Percentiles rank a stretch among this genome's conserved stretches.
phyloP scores from a whole-genome alignment of 1,140 invertebrate genomes.

The Bombus confusus region DNA sequence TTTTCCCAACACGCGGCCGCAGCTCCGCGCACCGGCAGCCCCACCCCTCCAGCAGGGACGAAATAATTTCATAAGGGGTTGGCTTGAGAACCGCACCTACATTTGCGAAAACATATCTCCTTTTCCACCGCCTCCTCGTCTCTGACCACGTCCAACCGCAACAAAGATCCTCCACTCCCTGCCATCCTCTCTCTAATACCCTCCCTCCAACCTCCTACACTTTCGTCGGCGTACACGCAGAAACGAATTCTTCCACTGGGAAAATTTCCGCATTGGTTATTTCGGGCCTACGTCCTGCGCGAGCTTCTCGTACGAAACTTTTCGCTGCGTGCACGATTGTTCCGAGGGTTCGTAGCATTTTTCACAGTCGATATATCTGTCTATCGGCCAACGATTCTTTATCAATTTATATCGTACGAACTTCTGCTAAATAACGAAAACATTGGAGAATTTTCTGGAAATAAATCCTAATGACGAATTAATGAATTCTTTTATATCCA shows the following conservation, averaged over 20 bases:
- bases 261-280: conserved; percentile 65
- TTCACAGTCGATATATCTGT: background rate
- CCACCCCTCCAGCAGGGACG: conserved; percentile 68
- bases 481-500: too few species aligned
- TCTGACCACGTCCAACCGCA: conserved; percentile 74
- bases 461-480: too few species aligned
- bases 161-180: conserved; percentile 68
- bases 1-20: conserved; percentile 63
- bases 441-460: too few species aligned
- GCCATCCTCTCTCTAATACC: conserved; percentile 31
- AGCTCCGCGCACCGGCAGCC: conserved; percentile 25
- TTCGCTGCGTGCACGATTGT: too few species aligned
- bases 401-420: too few species aligned
- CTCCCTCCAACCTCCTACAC: conserved; percentile 31
- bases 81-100: conserved; percentile 80
- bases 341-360: background rate
- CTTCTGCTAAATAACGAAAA: too few species aligned
- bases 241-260: conserved; percentile 39
- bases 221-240: conserved; percentile 8
- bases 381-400: too few species aligned
- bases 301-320: background rate
- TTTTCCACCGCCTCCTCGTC: conserved; percentile 62
- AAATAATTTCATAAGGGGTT: conserved; percentile 80
- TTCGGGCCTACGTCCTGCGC: background rate
- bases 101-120: conserved; percentile 76